Evolutionary conservation across 1,140 invertebrate species (phyloP), one percentile per base, ranked within the genome.

Genomic region (Cydia pomonella): DNA sequence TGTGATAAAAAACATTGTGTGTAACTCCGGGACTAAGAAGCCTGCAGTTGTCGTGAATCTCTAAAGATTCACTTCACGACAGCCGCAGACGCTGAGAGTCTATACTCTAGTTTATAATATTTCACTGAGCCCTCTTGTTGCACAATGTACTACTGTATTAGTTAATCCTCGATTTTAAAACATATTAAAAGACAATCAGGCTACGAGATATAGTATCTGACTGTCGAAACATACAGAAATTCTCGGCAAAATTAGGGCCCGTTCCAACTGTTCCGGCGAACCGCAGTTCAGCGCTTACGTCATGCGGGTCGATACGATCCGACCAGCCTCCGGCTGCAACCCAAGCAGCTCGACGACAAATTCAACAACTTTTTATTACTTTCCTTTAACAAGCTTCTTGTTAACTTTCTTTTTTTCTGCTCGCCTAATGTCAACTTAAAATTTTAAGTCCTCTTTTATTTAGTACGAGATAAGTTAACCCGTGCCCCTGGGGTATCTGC

Each of bases 351-450:
- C 63, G 29, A 69, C 64, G 64, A 69, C 64, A 69, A 66, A 69
- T 69, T 69, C 64, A 69, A 69, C 64, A 69, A 69, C 64, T 69
- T 69, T 69, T 69, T 69, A 69, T 69, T 69, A 69, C 64, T 69
- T 69, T 69, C 27, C 29, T 69, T 33, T 41, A 69, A 41, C 64
- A 69, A 69, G 33, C 64, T 29, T 69, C 64, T 69, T 69, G 64
- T 69, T 69, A 69, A 69, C 29, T 29, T 69, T 25, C 62, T 29
- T 66, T 66, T 69, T 69, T 33, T 69, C 12, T 21, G 41, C 64
- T 18, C 33, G 27, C 29, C 16, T 33, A 69, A 69, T 69, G 64
- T 66, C 23, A n/a, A n/a, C 29, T 41, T 69, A 69, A 69, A 69
- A 38, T 69, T 18, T 69, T 69, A 69, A 69, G 64, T 41, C 23